A percentile compares a stretch with the other conserved stretches of the same genome.
phyloP scores from a whole-genome alignment of 2,888 invertebrate genomes.

The Linyphia triangularis region DNA sequence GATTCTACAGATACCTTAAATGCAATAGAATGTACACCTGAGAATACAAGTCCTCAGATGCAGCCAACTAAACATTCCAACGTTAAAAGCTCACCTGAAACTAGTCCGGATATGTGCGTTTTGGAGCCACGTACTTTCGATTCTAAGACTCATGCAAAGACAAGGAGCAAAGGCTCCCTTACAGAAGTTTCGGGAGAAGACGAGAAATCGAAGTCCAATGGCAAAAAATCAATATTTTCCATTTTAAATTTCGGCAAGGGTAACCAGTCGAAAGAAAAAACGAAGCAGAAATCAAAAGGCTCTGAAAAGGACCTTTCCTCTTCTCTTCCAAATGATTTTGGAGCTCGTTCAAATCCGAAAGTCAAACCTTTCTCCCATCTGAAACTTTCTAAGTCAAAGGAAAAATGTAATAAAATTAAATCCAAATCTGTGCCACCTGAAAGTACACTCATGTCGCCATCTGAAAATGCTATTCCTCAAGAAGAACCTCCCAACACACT shows the following conservation, averaged over 20 bases:
- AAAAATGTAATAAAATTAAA: constrained; percentile 77
- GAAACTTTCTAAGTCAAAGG: constrained; percentile 76
- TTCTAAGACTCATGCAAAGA: constrained; percentile 33
- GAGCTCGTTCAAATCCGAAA: constrained; percentile 77
- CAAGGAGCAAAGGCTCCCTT: constrained; percentile 38
- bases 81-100: constrained; percentile 63
- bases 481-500: constrained; percentile 37
- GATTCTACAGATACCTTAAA: constrained; percentile 47
- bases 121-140: constrained; percentile 42
- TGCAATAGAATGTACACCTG: background rate
- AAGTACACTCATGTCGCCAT: constrained; percentile 37
- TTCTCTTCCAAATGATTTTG: constrained; percentile 76
- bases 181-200: constrained; percentile 58
- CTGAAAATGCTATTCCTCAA: constrained; percentile 72
- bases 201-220: constrained; percentile 75
- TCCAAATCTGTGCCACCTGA: constrained; percentile 71
- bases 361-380: constrained; percentile 75
- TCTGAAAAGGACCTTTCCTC: constrained; percentile 78
- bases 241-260: constrained; percentile 76
- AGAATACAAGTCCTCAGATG: background rate
- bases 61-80: constrained; percentile 60
- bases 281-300: constrained; percentile 76
- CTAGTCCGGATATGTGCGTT: constrained; percentile 66
- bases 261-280: constrained; percentile 78
- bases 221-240: constrained; percentile 76